phyloP scores from a whole-genome alignment of 1,140 invertebrate species.

The Nephila pilipes region DNA sequence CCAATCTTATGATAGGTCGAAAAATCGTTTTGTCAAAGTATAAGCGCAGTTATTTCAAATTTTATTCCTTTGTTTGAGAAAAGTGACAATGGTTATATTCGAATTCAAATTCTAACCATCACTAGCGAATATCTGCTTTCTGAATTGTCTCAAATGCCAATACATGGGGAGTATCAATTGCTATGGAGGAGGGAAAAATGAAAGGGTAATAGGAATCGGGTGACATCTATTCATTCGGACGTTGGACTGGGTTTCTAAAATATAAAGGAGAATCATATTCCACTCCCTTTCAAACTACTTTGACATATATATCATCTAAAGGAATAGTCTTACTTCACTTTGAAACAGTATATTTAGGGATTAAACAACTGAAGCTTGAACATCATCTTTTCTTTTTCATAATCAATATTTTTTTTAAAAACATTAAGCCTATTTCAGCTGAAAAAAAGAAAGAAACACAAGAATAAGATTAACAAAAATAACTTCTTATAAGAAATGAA shows the following conservation, averaged over 20 bases:
- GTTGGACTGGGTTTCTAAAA: background rate
- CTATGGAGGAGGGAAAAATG: background rate
- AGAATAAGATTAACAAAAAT: too few species aligned
- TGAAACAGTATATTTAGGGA: background rate
- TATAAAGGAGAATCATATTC: background rate
- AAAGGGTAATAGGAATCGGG: background rate
- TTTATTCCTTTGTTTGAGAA: background rate
- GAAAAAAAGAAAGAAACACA: too few species aligned
- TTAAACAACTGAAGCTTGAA: too few species aligned
- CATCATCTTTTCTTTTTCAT: too few species aligned
- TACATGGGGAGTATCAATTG: background rate
- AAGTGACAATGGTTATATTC: background rate
- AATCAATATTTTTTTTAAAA: too few species aligned
- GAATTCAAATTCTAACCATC: background rate
- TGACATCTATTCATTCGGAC: background rate
- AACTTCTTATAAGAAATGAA: too few species aligned
- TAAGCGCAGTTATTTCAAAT: background rate
- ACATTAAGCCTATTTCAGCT: too few species aligned
- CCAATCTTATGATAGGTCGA: background rate
- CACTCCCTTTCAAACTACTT: background rate
- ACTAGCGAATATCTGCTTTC: background rate
- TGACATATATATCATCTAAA: background rate
- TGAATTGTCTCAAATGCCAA: conserved; percentile 12
- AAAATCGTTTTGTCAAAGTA: background rate
- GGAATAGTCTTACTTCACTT: background rate